Evolutionary conservation across 2,113 vertebrate species (phyloP).

Genomic region (Mesocricetus auratus): DNA sequence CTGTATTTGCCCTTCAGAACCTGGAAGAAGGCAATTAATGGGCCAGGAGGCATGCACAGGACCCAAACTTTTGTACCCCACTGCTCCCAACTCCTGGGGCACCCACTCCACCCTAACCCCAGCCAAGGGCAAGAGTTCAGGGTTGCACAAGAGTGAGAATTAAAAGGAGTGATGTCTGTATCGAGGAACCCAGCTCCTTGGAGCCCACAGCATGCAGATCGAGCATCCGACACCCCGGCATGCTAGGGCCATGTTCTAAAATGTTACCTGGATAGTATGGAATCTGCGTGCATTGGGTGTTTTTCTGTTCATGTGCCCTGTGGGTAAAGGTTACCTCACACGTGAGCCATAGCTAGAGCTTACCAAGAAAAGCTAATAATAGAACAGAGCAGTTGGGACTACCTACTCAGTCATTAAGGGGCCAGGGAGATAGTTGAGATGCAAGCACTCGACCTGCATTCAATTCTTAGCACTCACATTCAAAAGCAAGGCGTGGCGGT

Average conservation of each 20-base stretch:
- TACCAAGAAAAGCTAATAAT: background rate
- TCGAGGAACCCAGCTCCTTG: no score
- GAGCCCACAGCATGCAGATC: background rate
- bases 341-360: background rate
- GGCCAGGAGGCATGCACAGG: background rate
- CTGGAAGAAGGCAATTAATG: background rate
- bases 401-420: background rate
- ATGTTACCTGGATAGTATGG: background rate
- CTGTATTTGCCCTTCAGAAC: background rate
- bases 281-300: background rate
- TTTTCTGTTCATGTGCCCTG: rapidly evolving
- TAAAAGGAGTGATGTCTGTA: background rate
- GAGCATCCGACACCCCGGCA: rapidly evolving
- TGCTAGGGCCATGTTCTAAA: background rate
- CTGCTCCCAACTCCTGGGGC: background rate
- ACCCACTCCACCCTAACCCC: background rate
- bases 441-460: background rate
- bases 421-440: background rate
- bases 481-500: background rate
- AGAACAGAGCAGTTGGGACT: background rate
- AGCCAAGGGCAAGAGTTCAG: background rate
- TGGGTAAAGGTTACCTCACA: no score
- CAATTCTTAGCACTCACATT: background rate
- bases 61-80: background rate
- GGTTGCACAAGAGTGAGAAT: background rate